Evolutionary conservation across 1,140 invertebrate species (phyloP).

Genomic region (Xylocopa sonorina): DNA sequence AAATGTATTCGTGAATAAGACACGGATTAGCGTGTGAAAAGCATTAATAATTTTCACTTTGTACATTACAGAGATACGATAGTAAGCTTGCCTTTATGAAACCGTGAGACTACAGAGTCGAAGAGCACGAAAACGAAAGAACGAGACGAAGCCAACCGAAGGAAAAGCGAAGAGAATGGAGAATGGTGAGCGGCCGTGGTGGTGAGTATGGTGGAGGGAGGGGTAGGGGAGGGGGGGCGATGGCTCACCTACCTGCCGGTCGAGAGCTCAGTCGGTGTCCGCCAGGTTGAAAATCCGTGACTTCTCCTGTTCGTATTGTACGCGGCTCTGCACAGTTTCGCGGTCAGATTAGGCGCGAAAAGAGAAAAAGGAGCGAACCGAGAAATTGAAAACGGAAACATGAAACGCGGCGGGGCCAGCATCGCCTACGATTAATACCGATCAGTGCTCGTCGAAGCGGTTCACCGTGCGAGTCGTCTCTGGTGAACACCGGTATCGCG

Average conservation of each 20-base stretch:
- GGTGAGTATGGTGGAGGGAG: constrained; percentile 62
- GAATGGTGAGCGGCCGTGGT: constrained; percentile 74
- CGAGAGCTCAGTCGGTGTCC: constrained; percentile 77
- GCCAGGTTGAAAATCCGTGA: constrained; percentile 79
- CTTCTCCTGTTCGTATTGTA: constrained; percentile 56
- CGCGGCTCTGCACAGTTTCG: constrained; percentile 29
- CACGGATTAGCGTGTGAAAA: no score
- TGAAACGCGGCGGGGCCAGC: background rate
- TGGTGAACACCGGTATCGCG: background rate
- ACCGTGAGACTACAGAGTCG: background rate
- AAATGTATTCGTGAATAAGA: no score
- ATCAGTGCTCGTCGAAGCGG: background rate
- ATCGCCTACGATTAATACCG: background rate
- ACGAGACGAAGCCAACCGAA: constrained; percentile 61
- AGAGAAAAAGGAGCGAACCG: constrained; percentile 31
- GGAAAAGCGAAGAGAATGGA: constrained; percentile 72
- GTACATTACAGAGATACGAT: background rate
- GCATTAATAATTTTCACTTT: no score
- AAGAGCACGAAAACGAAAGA: constrained; percentile 47
- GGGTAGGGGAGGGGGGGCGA: no score
- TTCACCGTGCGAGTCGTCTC: background rate
- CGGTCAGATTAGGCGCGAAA: no score
- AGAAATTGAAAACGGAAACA: background rate
- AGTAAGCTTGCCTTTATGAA: background rate
- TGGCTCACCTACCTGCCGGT: constrained; percentile 77